phyloP scores from a whole-genome alignment of 1,140 invertebrate genomes.

The Bombus polaris region DNA sequence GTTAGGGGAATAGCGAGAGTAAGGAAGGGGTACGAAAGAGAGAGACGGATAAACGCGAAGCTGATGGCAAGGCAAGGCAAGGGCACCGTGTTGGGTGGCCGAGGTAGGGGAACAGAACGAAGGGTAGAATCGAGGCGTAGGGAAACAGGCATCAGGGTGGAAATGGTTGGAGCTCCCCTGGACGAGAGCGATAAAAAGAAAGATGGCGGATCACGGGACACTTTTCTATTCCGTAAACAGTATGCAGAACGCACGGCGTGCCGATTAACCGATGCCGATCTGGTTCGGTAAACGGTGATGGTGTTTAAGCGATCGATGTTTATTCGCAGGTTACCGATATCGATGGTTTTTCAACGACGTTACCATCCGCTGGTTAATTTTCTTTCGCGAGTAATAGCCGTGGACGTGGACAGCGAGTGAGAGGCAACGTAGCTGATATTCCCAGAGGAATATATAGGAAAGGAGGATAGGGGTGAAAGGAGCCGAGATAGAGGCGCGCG shows the following conservation, averaged over 20 bases:
- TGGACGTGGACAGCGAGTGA: too few relatives aligned
- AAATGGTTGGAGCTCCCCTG: conserved; percentile 70
- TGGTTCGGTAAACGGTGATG: neutral
- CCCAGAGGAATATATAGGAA: conserved; percentile 1
- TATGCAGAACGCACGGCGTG: neutral
- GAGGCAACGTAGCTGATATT: conserved; percentile 2
- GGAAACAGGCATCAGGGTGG: conserved; percentile 45
- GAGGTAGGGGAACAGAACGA: conserved; percentile 15
- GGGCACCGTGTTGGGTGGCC: conserved; percentile 33
- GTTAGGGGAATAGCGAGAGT: conserved; percentile 14
- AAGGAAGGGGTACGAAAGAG: neutral
- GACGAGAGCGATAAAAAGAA: conserved; percentile 75
- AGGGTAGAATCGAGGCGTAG: conserved; percentile 19
- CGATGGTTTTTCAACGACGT: neutral
- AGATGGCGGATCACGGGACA: conserved; percentile 74
- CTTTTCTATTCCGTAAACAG: neutral
- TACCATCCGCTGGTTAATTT: neutral
- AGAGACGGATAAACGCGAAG: neutral
- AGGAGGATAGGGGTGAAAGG: neutral
- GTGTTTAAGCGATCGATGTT: neutral
- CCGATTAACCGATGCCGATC: neutral
- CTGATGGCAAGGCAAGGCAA: conserved; percentile 13
- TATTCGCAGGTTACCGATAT: neutral
- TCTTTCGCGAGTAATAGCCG: too few relatives aligned
- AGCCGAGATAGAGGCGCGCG: conserved; percentile 1